These are phyloP conservation scores for Noctua comes DNA, from an alignment of 2,888 invertebrate species.

Conservation along the genomic window DNA sequence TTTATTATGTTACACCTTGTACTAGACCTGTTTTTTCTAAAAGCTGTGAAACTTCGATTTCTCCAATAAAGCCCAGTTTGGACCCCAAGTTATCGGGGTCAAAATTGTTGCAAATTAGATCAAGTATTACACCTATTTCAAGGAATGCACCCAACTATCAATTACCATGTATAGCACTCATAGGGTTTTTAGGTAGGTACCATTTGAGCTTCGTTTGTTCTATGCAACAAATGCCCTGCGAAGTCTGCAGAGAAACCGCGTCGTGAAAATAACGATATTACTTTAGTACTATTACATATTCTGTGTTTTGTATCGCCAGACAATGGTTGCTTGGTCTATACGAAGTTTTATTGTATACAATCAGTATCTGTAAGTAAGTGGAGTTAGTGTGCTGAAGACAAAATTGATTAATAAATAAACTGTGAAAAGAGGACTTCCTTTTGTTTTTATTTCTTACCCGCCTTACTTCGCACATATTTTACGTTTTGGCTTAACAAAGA, in stretches of 20 bases:
- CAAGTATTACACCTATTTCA: not conserved
- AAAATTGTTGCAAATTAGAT: not conserved
- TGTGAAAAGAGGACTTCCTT: conserved; percentile 12
- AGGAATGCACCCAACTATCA: not conserved
- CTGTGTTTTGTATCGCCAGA: not conserved
- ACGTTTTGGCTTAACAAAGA: not conserved
- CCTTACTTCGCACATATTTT: not conserved
- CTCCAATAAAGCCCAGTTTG: no score
- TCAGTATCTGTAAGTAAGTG: conserved; percentile 52
- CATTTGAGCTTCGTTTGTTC: conserved; percentile 18
- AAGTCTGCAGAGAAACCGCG: not conserved
- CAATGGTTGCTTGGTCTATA: conserved; percentile 2
- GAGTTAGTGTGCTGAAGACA: conserved; percentile 50
- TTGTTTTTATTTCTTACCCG: conserved; percentile 6
- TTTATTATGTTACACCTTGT: no score
- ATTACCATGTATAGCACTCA: conserved; percentile 8
- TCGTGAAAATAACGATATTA: not conserved
- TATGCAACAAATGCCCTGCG: conserved; percentile 16
- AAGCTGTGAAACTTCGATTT: no score
- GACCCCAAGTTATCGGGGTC: no score
- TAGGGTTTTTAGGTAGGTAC: conserved; percentile 24
- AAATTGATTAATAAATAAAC: conserved; percentile 56
- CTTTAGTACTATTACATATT: not conserved
- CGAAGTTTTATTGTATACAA: conserved; percentile 41
- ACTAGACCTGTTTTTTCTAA: no score